These are phyloP conservation scores for Maniola jurtina DNA, from an alignment of 1,140 invertebrate genomes.

Conservation along the genomic window DNA sequence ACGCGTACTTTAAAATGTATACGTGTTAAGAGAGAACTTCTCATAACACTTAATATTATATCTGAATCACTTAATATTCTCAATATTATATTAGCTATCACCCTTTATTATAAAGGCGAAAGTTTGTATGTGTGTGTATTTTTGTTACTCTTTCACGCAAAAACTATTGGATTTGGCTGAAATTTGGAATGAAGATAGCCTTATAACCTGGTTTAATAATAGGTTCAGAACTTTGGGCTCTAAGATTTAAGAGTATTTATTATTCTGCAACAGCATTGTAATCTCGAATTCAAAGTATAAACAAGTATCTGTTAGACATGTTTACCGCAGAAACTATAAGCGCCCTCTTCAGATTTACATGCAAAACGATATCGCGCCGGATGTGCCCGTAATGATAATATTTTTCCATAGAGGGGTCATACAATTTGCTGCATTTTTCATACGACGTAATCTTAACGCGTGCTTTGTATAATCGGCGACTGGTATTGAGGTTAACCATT, in stretches of 20 bases:
- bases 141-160: too few species aligned
- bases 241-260: too few species aligned
- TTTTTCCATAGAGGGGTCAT: conserved; percentile 72
- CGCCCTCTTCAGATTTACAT: conserved; percentile 65
- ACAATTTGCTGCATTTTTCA: conserved; percentile 76
- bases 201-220: too few species aligned
- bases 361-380: conserved; percentile 59
- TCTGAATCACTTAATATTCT: too few species aligned
- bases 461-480: conserved; percentile 54
- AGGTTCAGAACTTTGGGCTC: too few species aligned
- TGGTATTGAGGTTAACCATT: conserved; percentile 1
- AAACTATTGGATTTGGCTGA: too few species aligned
- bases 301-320: conserved; percentile 19
- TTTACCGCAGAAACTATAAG: conserved; percentile 32
- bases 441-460: conserved; percentile 67
- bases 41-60: too few species aligned
- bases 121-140: too few species aligned
- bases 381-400: conserved; percentile 66
- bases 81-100: too few species aligned
- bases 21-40: neutral
- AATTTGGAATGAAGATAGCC: too few species aligned
- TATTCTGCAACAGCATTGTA: neutral
- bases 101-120: too few species aligned
- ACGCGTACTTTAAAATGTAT: neutral
- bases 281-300: conserved; percentile 5